These are phyloP conservation scores for Endomychus coccineus DNA, from an alignment of 2,888 invertebrate genomes.

Conservation along the genomic window DNA sequence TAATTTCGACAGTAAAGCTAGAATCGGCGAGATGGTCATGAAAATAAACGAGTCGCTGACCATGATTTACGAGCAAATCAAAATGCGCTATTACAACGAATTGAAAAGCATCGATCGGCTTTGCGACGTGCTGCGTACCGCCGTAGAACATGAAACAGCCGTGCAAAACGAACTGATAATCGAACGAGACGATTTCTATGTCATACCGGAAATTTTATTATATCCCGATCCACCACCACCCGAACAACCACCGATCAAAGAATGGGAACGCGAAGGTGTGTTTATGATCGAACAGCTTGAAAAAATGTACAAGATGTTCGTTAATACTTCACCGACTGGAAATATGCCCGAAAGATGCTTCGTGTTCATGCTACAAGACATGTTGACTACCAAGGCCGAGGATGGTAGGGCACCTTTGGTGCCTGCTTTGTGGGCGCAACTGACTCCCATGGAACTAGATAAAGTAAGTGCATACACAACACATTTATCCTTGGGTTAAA, in stretches of 20 bases:
- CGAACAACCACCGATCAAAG: conserved; percentile 19
- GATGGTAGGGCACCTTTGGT: conserved; percentile 31
- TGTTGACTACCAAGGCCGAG: conserved; percentile 36
- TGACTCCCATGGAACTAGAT: conserved; percentile 31
- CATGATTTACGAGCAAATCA: conserved; percentile 46
- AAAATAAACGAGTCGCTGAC: conserved; percentile 48
- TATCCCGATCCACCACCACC: conserved; percentile 27
- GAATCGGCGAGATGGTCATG: conserved; percentile 45
- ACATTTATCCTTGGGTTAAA: no score
- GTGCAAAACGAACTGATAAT: conserved; percentile 44
- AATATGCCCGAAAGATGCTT: conserved; percentile 34
- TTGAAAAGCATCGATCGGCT: conserved; percentile 39
- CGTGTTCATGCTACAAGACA: conserved; percentile 43
- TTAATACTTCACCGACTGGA: conserved; percentile 20
- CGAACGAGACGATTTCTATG: conserved; percentile 39
- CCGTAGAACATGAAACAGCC: conserved; percentile 42
- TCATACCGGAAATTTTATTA: conserved; percentile 36
- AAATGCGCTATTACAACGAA: conserved; percentile 39
- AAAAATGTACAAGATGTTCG: conserved; percentile 33
- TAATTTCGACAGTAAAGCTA: conserved; percentile 43
- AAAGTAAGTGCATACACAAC: no score
- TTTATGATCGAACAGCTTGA: conserved; percentile 37
- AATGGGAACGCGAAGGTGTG: conserved; percentile 13
- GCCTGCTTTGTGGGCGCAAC: conserved; percentile 38
- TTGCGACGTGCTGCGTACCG: conserved; percentile 33